phyloP scores from a whole-genome alignment of 2,888 invertebrate genomes.

The Hecatera dysodea region DNA sequence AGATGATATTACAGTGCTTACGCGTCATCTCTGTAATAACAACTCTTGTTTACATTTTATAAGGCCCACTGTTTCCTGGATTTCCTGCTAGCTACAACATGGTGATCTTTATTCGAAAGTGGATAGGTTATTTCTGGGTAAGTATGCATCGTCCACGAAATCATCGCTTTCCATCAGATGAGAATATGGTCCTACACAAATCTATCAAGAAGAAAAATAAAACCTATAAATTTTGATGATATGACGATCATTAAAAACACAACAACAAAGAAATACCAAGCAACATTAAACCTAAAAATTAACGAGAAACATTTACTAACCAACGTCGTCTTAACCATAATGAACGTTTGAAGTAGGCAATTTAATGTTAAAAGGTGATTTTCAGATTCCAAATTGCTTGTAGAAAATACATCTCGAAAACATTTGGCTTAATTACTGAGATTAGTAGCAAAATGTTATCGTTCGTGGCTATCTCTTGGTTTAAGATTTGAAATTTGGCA shows the following conservation, averaged over 20 bases:
- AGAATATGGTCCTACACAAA: too few relatives aligned
- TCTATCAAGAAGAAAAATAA: too few relatives aligned
- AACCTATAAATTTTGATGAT: neutral
- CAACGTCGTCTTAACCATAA: conserved; percentile 57
- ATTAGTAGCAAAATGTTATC: conserved; percentile 44
- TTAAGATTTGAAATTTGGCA: conserved; percentile 22
- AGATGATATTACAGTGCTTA: neutral
- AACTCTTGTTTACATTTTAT: too few relatives aligned
- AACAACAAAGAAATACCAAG: conserved; percentile 27
- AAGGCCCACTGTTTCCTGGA: too few relatives aligned
- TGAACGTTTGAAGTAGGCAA: conserved; percentile 65
- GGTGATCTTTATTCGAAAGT: too few relatives aligned
- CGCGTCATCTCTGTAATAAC: too few relatives aligned
- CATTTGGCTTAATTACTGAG: conserved; percentile 55
- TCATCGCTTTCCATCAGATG: too few relatives aligned
- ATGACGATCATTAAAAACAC: conserved; percentile 11
- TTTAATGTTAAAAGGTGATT: conserved; percentile 69
- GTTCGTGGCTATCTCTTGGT: conserved; percentile 30
- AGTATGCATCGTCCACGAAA: too few relatives aligned
- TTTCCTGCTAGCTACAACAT: too few relatives aligned
- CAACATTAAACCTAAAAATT: conserved; percentile 22
- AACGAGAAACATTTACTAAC: conserved; percentile 37
- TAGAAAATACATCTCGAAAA: conserved; percentile 62
- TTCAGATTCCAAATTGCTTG: conserved; percentile 68
- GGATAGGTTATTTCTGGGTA: too few relatives aligned